Evolutionary conservation across 2,113 vertebrate species (phyloP).

Genomic region (Nannospalax galili): DNA sequence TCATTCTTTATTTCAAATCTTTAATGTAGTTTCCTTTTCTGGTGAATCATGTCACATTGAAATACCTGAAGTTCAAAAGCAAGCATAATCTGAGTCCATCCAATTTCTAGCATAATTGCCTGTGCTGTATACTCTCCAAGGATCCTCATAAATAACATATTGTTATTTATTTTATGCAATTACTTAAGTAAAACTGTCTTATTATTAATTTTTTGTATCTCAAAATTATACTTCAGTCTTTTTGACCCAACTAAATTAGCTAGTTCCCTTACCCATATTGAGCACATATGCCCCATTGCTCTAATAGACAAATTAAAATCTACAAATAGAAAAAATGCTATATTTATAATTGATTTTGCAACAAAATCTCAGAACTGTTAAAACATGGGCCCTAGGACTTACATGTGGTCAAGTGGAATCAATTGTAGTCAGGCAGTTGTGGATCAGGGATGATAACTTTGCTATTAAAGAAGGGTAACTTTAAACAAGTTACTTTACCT

Average conservation of each 20-base stretch:
- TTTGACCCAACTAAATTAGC: neutral
- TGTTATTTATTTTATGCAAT: too few relatives aligned
- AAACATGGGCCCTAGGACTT: neutral
- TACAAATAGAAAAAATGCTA: neutral
- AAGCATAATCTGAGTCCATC: neutral
- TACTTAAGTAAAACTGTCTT: neutral
- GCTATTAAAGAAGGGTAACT: neutral
- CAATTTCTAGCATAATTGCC: neutral
- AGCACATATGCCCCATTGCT: neutral
- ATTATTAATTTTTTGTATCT: neutral
- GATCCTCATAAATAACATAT: neutral
- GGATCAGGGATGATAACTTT: neutral
- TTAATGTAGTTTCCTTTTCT: neutral
- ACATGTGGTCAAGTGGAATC: neutral
- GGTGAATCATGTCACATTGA: neutral
- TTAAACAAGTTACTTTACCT: neutral
- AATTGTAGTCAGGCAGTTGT: neutral
- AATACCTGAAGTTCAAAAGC: neutral
- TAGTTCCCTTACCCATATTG: fast-evolving
- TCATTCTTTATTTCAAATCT: neutral
- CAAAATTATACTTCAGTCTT: neutral
- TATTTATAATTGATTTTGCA: neutral
- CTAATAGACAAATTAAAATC: neutral
- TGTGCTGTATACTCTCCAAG: neutral
- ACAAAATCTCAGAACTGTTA: neutral